These are phyloP conservation scores for Peromyscus melanophrys DNA, from an alignment of 2,797 vertebrate species.

Conservation along the genomic window DNA sequence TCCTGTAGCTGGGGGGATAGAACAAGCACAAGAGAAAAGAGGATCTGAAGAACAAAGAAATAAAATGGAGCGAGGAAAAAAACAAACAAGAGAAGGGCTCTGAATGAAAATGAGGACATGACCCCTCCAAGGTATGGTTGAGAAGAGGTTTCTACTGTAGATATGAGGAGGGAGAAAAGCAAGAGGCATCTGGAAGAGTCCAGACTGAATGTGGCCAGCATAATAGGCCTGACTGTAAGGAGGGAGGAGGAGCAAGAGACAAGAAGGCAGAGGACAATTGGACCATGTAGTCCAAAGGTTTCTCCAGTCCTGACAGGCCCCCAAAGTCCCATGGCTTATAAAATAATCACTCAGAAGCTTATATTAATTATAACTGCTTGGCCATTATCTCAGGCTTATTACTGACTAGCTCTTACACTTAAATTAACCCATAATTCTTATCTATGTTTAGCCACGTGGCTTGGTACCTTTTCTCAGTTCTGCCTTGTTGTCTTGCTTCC, in stretches of 20 bases:
- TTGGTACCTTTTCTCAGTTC: too few species aligned
- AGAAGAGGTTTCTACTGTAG: not conserved
- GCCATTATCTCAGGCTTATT: too few species aligned
- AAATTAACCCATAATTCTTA: too few species aligned
- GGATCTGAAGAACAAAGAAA: slow-evolving; percentile 36
- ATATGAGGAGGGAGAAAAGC: too few species aligned
- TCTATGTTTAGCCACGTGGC: too few species aligned
- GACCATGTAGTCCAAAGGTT: too few species aligned
- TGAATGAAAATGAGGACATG: not conserved
- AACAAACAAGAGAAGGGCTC: not conserved
- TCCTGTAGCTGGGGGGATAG: not conserved
- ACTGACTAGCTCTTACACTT: too few species aligned
- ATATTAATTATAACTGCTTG: too few species aligned
- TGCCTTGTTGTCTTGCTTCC: too few species aligned
- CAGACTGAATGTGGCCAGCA: not conserved
- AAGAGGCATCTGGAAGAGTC: not conserved
- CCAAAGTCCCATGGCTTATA: too few species aligned
- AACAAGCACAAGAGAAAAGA: not conserved
- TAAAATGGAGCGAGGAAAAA: slow-evolving; percentile 19
- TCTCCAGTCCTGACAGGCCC: too few species aligned
- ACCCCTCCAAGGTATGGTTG: not conserved
- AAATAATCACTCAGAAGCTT: too few species aligned
- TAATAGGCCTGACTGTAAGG: not conserved
- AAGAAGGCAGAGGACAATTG: not conserved
- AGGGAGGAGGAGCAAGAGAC: not conserved